Conservation (phyloP, 2,113 vertebrate genomes). For the Tamias sibiricus region DNA sequence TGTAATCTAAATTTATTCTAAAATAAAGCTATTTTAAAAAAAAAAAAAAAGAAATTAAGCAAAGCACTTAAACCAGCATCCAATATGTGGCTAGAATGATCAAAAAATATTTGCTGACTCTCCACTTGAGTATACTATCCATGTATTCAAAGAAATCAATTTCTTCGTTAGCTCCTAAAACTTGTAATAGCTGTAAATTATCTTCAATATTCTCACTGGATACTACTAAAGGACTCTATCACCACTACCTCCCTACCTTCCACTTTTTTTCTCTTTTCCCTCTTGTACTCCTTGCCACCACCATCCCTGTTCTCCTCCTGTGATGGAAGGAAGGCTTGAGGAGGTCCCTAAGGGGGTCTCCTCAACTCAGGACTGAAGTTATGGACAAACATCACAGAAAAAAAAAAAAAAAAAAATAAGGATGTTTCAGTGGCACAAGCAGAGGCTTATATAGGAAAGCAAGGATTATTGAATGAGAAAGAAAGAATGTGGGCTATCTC, state of each 20-base stretch:
- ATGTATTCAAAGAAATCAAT: background rate
- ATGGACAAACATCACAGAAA: background rate
- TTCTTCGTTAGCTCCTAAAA: constrained; percentile 4
- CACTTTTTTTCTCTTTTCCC: background rate
- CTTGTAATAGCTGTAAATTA: background rate
- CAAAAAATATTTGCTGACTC: constrained; percentile 5
- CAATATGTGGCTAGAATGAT: background rate
- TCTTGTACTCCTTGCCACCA: background rate
- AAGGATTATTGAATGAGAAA: background rate
- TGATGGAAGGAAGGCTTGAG: background rate
- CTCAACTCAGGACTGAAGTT: background rate
- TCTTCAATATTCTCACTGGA: background rate
- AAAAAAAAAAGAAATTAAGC: background rate
- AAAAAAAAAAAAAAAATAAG: background rate
- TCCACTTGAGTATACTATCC: too few relatives aligned
- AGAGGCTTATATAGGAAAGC: background rate
- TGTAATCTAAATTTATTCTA: constrained; percentile 37
- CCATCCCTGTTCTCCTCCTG: background rate
- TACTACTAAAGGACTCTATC: background rate
- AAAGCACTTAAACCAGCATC: constrained; percentile 32
- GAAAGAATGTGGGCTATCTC: background rate
- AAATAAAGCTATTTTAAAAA: constrained; percentile 28
- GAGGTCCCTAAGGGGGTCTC: background rate
- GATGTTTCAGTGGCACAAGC: background rate
- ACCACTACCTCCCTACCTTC: background rate